phyloP scores from a whole-genome alignment of 1,140 invertebrate species.

The Linepithema humile region DNA sequence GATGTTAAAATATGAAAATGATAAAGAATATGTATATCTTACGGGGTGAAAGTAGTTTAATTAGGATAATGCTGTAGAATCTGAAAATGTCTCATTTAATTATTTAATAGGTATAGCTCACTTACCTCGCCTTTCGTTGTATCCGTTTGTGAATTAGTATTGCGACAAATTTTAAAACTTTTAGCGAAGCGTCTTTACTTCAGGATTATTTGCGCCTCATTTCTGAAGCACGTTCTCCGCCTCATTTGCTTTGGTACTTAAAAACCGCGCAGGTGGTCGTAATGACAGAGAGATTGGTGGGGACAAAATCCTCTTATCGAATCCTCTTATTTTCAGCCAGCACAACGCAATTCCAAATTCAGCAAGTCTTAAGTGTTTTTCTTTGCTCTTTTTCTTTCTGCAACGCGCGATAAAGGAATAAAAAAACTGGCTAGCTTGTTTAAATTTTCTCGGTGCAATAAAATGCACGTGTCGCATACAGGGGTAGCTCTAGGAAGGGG shows the following conservation, averaged over 20 bases:
- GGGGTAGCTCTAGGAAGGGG: neutral
- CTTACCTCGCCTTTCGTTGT: slow-evolving; percentile 24
- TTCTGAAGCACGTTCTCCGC: neutral
- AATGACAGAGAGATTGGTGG: neutral
- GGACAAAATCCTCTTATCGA: neutral
- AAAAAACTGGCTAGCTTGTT: neutral
- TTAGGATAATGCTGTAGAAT: no score
- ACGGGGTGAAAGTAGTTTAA: no score
- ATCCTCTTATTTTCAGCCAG: neutral
- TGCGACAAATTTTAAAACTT: neutral
- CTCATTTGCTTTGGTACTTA: neutral
- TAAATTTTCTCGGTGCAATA: neutral
- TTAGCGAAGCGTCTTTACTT: neutral
- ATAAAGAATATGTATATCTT: no score
- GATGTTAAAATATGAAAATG: neutral
- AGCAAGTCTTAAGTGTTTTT: neutral
- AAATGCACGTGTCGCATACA: neutral
- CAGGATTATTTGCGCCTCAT: slow-evolving; percentile 9
- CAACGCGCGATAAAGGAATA: neutral
- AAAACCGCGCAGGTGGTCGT: neutral
- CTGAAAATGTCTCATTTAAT: neutral
- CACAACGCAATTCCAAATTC: neutral
- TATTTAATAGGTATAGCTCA: neutral
- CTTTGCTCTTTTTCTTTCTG: neutral
- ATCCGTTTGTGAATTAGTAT: neutral